phyloP scores from a whole-genome alignment of 2,888 invertebrate species.

The Eudasyphora cyanicolor region DNA sequence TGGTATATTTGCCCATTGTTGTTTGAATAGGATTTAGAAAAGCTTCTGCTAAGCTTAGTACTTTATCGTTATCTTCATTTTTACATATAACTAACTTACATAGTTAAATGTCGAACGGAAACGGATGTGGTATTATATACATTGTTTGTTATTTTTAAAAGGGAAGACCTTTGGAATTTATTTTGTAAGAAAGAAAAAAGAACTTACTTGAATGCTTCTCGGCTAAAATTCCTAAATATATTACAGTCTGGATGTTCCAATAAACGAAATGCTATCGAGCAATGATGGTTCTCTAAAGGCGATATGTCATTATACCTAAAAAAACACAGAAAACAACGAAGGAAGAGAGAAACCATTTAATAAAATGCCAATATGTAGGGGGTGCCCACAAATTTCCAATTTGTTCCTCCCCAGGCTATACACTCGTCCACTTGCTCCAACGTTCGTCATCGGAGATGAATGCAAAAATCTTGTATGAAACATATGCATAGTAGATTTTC shows the following conservation, averaged over 20 bases:
- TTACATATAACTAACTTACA: not conserved
- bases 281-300: slow-evolving; percentile 92
- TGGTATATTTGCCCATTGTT: not conserved
- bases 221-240: slow-evolving; percentile 86
- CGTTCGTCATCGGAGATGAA: not conserved
- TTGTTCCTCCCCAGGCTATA: not conserved
- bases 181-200: not conserved
- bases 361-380: not conserved
- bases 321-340: too few species aligned
- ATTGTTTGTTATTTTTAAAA: not conserved
- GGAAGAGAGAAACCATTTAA: slow-evolving; percentile 19
- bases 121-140: not conserved
- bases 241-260: slow-evolving; percentile 90
- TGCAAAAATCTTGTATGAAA: too few species aligned
- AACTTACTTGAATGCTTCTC: slow-evolving; percentile 82
- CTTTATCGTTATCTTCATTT: not conserved
- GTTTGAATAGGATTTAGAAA: slow-evolving; percentile 5
- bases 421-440: not conserved
- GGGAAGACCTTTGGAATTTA: too few species aligned
- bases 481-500: too few species aligned
- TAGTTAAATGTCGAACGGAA: slow-evolving; percentile 43
- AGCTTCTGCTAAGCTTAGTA: not conserved
- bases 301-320: slow-evolving; percentile 89
- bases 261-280: slow-evolving; percentile 90
- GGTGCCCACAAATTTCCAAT: not conserved